Evolutionary conservation across 1,140 invertebrate genomes (phyloP).

Genomic region (Telenomus remus): DNA sequence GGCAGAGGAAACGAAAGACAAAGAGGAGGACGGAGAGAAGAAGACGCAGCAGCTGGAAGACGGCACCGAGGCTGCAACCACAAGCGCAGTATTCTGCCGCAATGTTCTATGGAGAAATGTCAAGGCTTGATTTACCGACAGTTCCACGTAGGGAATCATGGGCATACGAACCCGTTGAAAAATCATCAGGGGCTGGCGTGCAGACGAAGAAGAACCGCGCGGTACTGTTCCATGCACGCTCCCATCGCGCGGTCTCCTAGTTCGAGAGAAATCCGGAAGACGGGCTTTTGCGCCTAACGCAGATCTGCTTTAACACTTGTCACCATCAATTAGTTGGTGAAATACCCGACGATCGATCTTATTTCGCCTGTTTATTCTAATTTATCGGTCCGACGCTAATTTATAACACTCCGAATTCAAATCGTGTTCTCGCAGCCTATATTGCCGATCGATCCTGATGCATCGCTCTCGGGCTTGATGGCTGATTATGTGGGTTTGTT

Average conservation of each 20-base stretch:
- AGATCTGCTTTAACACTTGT: conserved; percentile 27
- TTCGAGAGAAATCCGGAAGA: conserved; percentile 53
- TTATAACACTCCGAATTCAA: conserved; percentile 34
- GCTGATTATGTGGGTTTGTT: too few relatives aligned
- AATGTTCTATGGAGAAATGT: conserved; percentile 57
- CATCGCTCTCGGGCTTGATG: neutral
- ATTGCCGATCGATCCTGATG: conserved; percentile 17
- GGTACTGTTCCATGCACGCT: conserved; percentile 48
- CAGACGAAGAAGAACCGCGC: conserved; percentile 50
- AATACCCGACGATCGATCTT: conserved; percentile 36
- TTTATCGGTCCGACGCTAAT: conserved; percentile 24
- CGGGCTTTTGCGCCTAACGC: conserved; percentile 16
- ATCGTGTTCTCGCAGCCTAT: conserved; percentile 15
- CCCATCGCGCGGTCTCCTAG: conserved; percentile 39
- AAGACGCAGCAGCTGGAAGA: conserved; percentile 16
- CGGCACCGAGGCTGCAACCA: conserved; percentile 28
- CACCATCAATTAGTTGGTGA: conserved; percentile 44
- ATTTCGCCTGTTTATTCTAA: conserved; percentile 35
- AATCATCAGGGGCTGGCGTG: conserved; percentile 26
- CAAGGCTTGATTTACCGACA: conserved; percentile 60
- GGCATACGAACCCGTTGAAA: conserved; percentile 45
- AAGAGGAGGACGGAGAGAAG: conserved; percentile 41
- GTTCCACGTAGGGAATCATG: conserved; percentile 56
- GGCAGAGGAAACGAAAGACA: conserved; percentile 56
- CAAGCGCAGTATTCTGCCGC: conserved; percentile 50